Evolutionary conservation across 2,888 invertebrate genomes (phyloP), one percentile per base, ranked within the genome.

Genomic region (Drosophila tripunctata): DNA sequence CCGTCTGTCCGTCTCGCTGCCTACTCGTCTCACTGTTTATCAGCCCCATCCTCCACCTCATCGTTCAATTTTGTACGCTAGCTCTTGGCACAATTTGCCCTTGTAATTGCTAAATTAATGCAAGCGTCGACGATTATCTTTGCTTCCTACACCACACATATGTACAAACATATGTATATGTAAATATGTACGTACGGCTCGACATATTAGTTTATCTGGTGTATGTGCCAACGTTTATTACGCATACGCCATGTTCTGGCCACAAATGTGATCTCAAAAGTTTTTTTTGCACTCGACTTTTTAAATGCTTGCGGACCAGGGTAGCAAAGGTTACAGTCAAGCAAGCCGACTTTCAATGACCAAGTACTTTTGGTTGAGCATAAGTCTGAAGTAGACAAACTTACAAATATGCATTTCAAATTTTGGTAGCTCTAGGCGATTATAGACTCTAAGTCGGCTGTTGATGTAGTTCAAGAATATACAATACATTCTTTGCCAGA

Each of bases 41-140:
- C 22, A 22, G 50, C 31, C 48, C 24, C 15, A 5, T 31, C 17
- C 10, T 24, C 22, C 7, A n/a, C 6, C 36, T 47, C 12, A 36
- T 21, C 30, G 21, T n/a, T 8, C 33, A 51, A 12, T 14, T 36
- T 19, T 21, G 40, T 10, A 52, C 57, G 43, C 61, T 30, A 22
- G 58, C 69, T 77, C 73, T 61, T 43, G 60, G 63, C 67, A 64
- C 69, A 76, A 55, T 63, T 61, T 55, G 38, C 54, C 67, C 44
- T 68, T 81, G 63, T 81, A 84, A 81, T 81, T 81, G 73, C 81
- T 84, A 78, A 81, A 84, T 84, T 78, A 81, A 81, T 78, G 64
- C 68, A 67, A 64, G 68, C 75, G 67, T 56, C 73, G 54, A 68
- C 75, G 67, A 67, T 75, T 78, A 75, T 78, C 52, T 63, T 44